Base-by-base conservation (phyloP, 2,113 vertebrate genomes). In the Tonatia bakeri region DNA sequence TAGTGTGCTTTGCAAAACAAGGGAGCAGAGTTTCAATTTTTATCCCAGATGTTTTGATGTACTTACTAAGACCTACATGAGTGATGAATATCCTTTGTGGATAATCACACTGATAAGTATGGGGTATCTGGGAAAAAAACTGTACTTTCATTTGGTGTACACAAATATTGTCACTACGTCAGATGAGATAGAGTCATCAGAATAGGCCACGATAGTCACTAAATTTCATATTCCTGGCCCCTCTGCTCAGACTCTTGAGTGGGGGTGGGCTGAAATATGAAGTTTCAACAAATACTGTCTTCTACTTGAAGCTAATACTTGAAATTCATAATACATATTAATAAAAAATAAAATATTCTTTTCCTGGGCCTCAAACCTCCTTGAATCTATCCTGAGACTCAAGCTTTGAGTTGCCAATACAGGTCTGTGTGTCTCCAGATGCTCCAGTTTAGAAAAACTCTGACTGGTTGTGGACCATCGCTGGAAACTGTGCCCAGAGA, bases 351-450 rank as follows among this genome's bases (percentile, higher is more conserved):
- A 26, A 28, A 8, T 22, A 77, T 3, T 59, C 45, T 89, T 7
- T 64, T 12, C 0, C 2, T 33, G 1, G 5, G 17, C 6, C 20
- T 69, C 2, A 3, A 22, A 31, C 7, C 13, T 47, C 13, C n/a
- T 45, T 82, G 22, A 40, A 43, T 28, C 20, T 4, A 22, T 17
- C n/a, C 10, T 2, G 12, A 15, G 8, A 20, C 24, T 36, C n/a
- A n/a, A n/a, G n/a, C 2, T 79, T 19, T 16, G 76, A 72, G 31
- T n/a, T n/a, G 45, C 40, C 33, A 7, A 14, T 3, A 54, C 19
- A 7, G 4, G 7, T 52, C 19, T 65, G 33, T 65, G 22, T n/a
- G 14, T 72, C 17, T 11, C 2, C 0, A 11, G 26, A 50, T 9
- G 13, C 24, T 5, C 15, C 2, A 3, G 7, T 7, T 8, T 50